Evolutionary conservation across 2,113 vertebrate genomes (phyloP), one percentile per base, ranked within the genome.

Genomic region (Taxidea taxus): DNA sequence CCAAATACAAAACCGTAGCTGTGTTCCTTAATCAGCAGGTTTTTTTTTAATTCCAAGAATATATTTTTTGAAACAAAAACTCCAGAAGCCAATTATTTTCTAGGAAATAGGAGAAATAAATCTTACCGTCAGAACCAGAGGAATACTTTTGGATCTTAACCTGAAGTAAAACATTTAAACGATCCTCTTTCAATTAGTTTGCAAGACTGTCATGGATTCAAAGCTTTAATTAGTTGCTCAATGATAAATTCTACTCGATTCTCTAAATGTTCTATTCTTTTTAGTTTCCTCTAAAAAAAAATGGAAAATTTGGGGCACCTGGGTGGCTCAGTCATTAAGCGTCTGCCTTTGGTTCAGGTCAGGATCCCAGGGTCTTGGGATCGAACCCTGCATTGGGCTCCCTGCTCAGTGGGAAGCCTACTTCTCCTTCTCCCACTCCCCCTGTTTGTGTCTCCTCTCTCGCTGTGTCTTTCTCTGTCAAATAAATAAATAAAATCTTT

Each of bases 31-130:
- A 56, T 60, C 4, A 90, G 47, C 6, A 90, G 47, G 3, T 49
- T 8, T 77, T 77, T n/a, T 91, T 82, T 56, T 58, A 68, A 95
- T 56, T 92, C 42, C 0, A 81, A 34, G 18, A 90, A 31, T 47
- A 77, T 39, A 70, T 85, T 44, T 81, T 96, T 95, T 92, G 25
- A 95, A 97, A 96, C 56, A 92, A 84, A 96, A 87, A 7, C 29
- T 84, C 89, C 15, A 66, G 31, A 87, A 78, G 84, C 14, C 68
- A 14, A 47, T 47, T 94, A 51, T 82, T 81, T 97, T 90, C 58
- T 89, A 90, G n/a, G 16, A 92, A 92, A 68, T 4, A 87, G 25
- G 62, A 80, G 13, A 96, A 90, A 94, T 44, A 91, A 92, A 58
- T 74, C 13, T 87, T 39, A 37, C 8, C 25, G 90, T 90, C 37